A percentile compares a stretch with the other conserved stretches of the same genome.
phyloP scores from a whole-genome alignment of 2,797 vertebrate genomes.

The Loriculus beryllinus region DNA sequence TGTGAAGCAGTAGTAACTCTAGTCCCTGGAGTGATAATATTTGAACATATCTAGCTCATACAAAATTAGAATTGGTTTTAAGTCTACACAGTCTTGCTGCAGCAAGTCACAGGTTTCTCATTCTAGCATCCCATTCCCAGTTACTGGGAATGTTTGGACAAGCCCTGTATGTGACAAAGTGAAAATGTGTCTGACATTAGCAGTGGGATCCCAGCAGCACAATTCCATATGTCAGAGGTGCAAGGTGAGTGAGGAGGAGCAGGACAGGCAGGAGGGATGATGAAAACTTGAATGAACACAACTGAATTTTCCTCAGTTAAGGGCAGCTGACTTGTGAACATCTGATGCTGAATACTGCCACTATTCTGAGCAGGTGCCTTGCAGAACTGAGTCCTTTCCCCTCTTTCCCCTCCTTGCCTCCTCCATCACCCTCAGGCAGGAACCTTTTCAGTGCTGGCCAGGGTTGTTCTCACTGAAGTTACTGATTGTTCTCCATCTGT shows the following conservation, averaged over 20 bases:
- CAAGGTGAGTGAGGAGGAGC: background rate
- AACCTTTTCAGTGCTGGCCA: background rate
- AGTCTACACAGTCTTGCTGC: background rate
- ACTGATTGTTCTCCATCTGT: background rate
- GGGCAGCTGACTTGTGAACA: background rate
- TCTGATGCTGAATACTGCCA: background rate
- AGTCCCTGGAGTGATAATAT: background rate
- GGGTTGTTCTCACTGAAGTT: background rate
- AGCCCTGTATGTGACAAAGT: background rate
- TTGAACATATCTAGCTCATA: background rate
- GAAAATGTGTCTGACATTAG: background rate
- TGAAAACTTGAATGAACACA: background rate
- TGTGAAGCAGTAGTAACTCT: background rate
- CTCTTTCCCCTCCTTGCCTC: background rate
- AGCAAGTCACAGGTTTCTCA: background rate
- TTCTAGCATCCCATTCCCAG: background rate
- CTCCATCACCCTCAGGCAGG: background rate
- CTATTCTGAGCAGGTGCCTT: background rate
- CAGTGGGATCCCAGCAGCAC: background rate
- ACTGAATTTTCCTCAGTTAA: background rate
- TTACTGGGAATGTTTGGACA: background rate
- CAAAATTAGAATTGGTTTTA: background rate
- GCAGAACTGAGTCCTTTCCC: background rate
- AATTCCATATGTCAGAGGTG: fast-evolving
- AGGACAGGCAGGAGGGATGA: fast-evolving